Base-by-base conservation (phyloP, 2,113 vertebrate genomes). In the Oryzias woworae region DNA sequence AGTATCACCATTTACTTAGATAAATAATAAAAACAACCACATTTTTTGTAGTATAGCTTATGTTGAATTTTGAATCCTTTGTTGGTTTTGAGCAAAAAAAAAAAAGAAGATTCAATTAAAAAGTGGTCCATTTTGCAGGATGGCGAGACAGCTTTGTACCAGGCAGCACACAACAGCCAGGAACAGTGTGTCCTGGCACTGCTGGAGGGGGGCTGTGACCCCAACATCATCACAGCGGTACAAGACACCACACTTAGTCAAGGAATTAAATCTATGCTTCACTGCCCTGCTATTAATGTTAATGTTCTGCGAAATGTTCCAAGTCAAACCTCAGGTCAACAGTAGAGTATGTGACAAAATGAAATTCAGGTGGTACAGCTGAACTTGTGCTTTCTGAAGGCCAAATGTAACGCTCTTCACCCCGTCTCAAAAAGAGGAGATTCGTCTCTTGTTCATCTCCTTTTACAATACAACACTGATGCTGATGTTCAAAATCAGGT, bases 71-170 rank as follows among this genome's bases (percentile, higher is more conserved):
- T 42, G 54, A 52, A 36, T 10, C 15, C 0, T 46, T 23, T 54
- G 17, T 60, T 58, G 20, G 50, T 17, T 16, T 17, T 20, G 18
- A 17, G 10, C 2, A 7, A 48, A 17, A 18, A 18, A 7, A 68
- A 18, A 20, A 28, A 15, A 61, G 16, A 28, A 49, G 1, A 49
- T 41, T n/a, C 20, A 7, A 45, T 18, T 15, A 16, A 57, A 0
- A 0, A 14, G 53, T 54, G n/a, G 3, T 55, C 5, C 62, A 48
- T 74, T 18, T 68, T 49, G 5, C 64, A 96, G 95, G 90, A 90
- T 0, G 92, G 93, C 44, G 92, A 96, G 88, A 96, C 92, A 1
- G 89, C 94, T 6, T 91, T 98, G 87, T 95, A 92, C 71, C 85
- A 93, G 79, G 92, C 95, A 63, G 89, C 92, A 66, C 87, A 92